Base-by-base conservation (phyloP, 2,797 vertebrate genomes). In the Argentina silus region DNA sequence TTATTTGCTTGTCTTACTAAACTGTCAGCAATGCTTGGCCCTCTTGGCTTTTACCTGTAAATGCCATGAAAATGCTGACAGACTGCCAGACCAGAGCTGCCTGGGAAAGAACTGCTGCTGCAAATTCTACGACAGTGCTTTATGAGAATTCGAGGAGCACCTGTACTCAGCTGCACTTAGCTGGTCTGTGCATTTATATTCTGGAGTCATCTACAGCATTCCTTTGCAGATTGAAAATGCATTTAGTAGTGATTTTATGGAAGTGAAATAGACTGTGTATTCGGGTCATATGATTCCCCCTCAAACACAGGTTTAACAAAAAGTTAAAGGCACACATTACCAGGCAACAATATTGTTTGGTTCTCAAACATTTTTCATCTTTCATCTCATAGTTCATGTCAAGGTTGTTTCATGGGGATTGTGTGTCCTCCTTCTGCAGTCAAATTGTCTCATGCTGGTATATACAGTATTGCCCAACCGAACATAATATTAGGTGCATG, bases 1-100 rank as follows among this genome's bases (percentile, higher is more conserved):
- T 88, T 86, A 90, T 90, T 91, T 93, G 89, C 89, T 86, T 85
- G 87, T 85, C 80, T 87, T 83, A 84, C 83, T 87, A 81, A 89
- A 86, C 86, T 90, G 88, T 91, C 91, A 91, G 90, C 85, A 87
- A 76, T 88, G 81, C 78, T 69, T 75, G 78, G 71, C 78, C 85
- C 84, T 78, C 75, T 86, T 90, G 88, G 88, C 84, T 89, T 86
- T 85, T 85, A 85, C 87, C 86, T 91, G 87, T 83, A 81, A 90
- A 88, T 81, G 80, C 77, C 86, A 86, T 84, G 84, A 80, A 91
- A 89, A 88, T 81, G 85, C 85, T 93, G 90, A 91, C 88, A 87
- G 76, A 78, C 87, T 89, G 85, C 86, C 88, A 89, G 82, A 80
- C 43, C 67, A 4, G 76, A 85, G 59, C 76, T 68, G 68, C 63